A percentile compares a stretch with the other conserved stretches of the same genome.
Evolutionary conservation across 2,888 invertebrate species (phyloP).

Genomic region (Heteromurus nitidus): DNA sequence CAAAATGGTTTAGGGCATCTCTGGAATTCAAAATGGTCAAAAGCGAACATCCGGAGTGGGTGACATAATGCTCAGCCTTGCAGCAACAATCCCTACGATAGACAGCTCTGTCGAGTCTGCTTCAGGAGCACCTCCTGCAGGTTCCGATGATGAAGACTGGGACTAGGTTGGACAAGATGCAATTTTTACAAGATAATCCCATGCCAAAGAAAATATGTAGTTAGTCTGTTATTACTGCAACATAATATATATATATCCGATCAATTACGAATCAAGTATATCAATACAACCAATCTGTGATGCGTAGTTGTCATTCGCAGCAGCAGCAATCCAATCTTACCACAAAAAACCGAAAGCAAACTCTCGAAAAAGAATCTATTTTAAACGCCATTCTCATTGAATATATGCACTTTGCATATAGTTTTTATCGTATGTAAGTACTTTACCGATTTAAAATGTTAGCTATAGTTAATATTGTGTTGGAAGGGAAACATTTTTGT

Average conservation of each 20-base stretch:
- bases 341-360: no score
- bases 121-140: conserved; percentile 28
- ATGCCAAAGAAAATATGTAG: neutral
- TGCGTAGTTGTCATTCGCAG: conserved; percentile 10
- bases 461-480: no score
- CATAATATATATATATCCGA: neutral
- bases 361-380: no score
- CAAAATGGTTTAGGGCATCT: conserved; percentile 69
- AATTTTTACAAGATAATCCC: conserved; percentile 11
- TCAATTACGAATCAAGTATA: neutral
- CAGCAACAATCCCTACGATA: conserved; percentile 67
- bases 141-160: conserved; percentile 71
- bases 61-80: conserved; percentile 72
- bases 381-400: no score
- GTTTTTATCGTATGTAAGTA: no score
- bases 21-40: conserved; percentile 68
- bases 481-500: no score
- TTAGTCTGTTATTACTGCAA: neutral
- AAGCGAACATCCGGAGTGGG: conserved; percentile 63
- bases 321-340: no score
- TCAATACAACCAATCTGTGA: conserved; percentile 15
- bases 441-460: no score
- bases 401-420: no score
- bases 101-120: conserved; percentile 64
- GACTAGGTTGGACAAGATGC: conserved; percentile 44